Base-by-base conservation (phyloP, 2,888 invertebrate species). In the Lagria hirta region DNA sequence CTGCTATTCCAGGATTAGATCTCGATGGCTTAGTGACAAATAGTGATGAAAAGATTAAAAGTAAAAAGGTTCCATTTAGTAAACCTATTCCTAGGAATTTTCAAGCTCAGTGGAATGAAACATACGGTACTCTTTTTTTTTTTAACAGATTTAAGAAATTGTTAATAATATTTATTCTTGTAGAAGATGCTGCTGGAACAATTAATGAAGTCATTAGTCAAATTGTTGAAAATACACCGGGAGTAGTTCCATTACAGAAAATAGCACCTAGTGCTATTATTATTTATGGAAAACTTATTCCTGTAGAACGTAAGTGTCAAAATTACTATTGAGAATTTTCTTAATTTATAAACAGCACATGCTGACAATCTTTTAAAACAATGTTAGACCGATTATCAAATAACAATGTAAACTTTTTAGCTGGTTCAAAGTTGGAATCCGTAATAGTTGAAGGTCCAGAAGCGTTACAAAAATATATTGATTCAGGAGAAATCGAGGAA, bases 21-120 rank as follows among this genome's bases (percentile, higher is more conserved):
- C 79, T 92, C 60, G 88, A 90, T 64, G 76, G 80, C 5, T 76
- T 78, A 51, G 73, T 76, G 45, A 65, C 75, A 44, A 46, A 48
- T 2, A 79, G 76, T 20, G 83, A 86, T 62, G 86, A 86, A 21
- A 83, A 83, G 66, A 77, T 79, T 43, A 84, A 85, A 57, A 78
- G 84, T 21, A 88, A 88, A 64, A 88, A 88, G 68, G 90, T 92
- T 37, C 95, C 96, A 4, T 96, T 92, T 65, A 91, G 94, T 58
- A 94, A 96, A 71, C 96, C 96, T 8, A 95, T 97, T 68, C 96
- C 96, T 2, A 83, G 90, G 60, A 91, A 93, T 65, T 97, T 97
- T 75, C 94, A 96, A 74, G 91, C 90, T n/a, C 92, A 94, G 56
- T 97, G 97, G 97, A 91, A 90, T 61, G 88, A 88, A 66, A 84